Base-by-base conservation (phyloP, 2,888 invertebrate species). In the Lasioglossum malachurum region DNA sequence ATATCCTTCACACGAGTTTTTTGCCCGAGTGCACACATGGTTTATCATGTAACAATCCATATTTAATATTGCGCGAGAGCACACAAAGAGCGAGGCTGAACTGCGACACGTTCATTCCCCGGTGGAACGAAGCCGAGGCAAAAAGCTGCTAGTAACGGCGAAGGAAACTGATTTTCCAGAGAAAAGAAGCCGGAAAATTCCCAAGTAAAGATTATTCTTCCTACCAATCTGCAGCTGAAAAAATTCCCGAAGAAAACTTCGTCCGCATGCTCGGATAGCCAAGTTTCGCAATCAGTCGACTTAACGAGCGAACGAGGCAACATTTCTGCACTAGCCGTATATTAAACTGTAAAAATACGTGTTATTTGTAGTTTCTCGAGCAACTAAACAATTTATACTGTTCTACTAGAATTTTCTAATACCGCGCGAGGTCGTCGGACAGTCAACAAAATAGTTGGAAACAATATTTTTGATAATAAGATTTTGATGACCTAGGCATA, bases 211-310 rank as follows among this genome's bases (percentile, higher is more conserved):
- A 53, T 71, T 78, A 27, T 46, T 10, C 71, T 49, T n/a, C 35
- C 38, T 38, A 4, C n/a, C 38, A 71, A 71, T 53, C 69, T 41
- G 16, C 53, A 12, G 12, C 41, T 38, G 53, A 71, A 53, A 69
- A 41, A 38, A 49, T 49, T 27, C 49, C 1, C 35, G 35, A 41
- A 41, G 38, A 19, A 67, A 78, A 71, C 41, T 71, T 31, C 19
- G 38, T 23, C 2, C 49, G 53, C 8, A 41, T 12, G 38, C 27
- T 12, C 31, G 38, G 27, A 27, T 53, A 27, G 53, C 53, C 41
- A 78, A 78, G 49, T 57, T 71, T 71, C n/a, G 12, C 69, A 71
- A 71, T 78, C 69, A 41, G 69, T 71, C 71, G 38, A 53, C 69
- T 4, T 69, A 77, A 69, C 46, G n/a, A 77, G 12, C 64, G 16